These are phyloP conservation scores for Lepus townsendii DNA, from an alignment of 2,797 vertebrate species.

Conservation along the genomic window DNA sequence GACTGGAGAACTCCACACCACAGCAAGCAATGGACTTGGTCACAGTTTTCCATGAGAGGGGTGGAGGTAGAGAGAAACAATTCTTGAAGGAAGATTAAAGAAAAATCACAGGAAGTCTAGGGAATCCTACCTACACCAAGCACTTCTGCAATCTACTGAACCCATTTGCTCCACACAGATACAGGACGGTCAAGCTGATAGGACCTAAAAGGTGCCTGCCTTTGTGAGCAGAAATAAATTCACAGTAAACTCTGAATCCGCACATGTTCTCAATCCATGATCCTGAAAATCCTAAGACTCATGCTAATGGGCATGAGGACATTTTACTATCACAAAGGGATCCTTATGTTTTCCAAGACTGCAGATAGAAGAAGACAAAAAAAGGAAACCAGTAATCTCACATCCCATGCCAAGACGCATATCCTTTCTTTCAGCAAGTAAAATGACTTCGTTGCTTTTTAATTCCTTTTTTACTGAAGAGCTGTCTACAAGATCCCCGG, in stretches of 20 bases:
- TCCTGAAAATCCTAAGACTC: conserved; percentile 48
- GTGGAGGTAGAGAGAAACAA: neutral
- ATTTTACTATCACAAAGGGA: conserved; percentile 60
- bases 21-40: neutral
- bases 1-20: neutral
- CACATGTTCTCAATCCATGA: neutral
- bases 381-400: neutral
- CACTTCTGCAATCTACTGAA: neutral
- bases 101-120: neutral
- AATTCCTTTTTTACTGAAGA: conserved; percentile 26
- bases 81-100: neutral
- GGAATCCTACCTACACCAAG: neutral
- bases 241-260: neutral
- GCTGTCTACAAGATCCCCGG: neutral
- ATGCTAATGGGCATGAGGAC: neutral
- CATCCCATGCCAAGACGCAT: conserved; percentile 14
- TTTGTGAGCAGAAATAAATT: neutral
- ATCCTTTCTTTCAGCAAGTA: conserved; percentile 51
- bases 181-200: neutral
- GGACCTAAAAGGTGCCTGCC: neutral
- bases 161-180: neutral
- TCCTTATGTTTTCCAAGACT: conserved; percentile 53
- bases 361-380: neutral
- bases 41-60: neutral
- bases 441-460: conserved; percentile 56